These are phyloP conservation scores for Paguma larvata DNA, from an alignment of 2,797 vertebrate species.

Conservation along the genomic window DNA sequence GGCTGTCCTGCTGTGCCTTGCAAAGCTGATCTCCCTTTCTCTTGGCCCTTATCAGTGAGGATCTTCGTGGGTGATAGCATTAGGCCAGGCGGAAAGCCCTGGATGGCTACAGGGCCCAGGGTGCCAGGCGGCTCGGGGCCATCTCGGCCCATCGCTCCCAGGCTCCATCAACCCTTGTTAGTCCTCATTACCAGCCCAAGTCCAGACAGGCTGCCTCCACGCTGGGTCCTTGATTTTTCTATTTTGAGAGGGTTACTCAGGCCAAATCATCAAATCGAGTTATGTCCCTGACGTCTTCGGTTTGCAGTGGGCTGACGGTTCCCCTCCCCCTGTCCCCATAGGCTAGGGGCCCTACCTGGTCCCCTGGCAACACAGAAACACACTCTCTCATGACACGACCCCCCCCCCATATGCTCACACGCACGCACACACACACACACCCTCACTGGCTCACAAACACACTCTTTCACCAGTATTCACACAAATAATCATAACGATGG, in stretches of 20 bases:
- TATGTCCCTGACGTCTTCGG: conserved; percentile 73
- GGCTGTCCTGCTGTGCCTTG: neutral
- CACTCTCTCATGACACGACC: neutral
- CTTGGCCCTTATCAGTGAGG: conserved; percentile 52
- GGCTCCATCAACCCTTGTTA: conserved; percentile 83
- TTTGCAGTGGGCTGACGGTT: neutral
- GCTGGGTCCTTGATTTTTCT: conserved; percentile 81
- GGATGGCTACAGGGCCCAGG: conserved; percentile 60
- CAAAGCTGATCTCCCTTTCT: neutral
- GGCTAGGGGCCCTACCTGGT: neutral
- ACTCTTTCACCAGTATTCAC: neutral
- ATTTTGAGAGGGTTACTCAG: conserved; percentile 77
- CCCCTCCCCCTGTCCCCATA: neutral
- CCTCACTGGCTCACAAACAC: neutral
- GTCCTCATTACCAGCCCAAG: conserved; percentile 75
- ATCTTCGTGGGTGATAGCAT: conserved; percentile 52
- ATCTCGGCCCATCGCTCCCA: conserved; percentile 66
- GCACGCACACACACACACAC: neutral
- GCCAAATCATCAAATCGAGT: conserved; percentile 82
- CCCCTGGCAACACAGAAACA: neutral
- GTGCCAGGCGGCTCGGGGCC: conserved; percentile 81
- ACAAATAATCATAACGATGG: neutral
- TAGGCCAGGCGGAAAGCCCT: conserved; percentile 44
- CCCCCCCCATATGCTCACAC: neutral
- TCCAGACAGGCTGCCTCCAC: conserved; percentile 85